These are phyloP conservation scores for Oophaga pumilio DNA, from an alignment of 2,113 vertebrate species.

Conservation along the genomic window DNA sequence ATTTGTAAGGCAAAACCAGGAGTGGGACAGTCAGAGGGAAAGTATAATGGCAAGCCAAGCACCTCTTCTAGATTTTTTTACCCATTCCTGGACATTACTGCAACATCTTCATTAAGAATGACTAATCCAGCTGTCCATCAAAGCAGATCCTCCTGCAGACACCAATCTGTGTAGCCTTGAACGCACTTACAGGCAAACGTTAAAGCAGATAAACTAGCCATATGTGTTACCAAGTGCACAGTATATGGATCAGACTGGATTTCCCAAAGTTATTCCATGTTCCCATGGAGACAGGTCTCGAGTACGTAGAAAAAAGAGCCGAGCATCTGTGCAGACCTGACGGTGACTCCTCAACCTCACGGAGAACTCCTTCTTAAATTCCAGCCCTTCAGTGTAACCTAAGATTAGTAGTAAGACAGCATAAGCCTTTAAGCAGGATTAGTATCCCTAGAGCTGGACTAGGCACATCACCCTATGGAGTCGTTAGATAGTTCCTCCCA, in stretches of 20 bases:
- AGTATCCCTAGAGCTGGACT: conserved; percentile 60
- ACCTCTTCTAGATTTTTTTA: no score
- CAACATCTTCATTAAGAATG: neutral
- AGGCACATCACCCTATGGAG: conserved; percentile 66
- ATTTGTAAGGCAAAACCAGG: no score
- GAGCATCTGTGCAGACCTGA: conserved; percentile 58
- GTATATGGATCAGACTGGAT: conserved; percentile 32
- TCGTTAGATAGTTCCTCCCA: conserved; percentile 57
- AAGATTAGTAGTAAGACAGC: conserved; percentile 66
- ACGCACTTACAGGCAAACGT: neutral
- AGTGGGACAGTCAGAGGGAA: no score
- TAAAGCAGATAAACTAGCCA: neutral
- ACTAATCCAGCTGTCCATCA: neutral
- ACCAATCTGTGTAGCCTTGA: neutral
- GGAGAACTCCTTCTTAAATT: conserved; percentile 60
- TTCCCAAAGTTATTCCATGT: conserved; percentile 16
- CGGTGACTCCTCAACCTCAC: conserved; percentile 54
- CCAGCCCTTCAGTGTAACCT: conserved; percentile 63
- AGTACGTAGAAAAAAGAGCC: neutral
- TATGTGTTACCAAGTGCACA: conserved; percentile 8
- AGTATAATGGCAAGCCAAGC: no score
- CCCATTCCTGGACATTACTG: neutral
- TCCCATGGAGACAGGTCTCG: conserved; percentile 10
- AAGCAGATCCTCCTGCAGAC: neutral
- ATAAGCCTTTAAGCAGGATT: conserved; percentile 66